A percentile compares a stretch with the other conserved stretches of the same genome.
Evolutionary conservation across 2,113 vertebrate species (phyloP).

Genomic region (Semnornis frantzii): DNA sequence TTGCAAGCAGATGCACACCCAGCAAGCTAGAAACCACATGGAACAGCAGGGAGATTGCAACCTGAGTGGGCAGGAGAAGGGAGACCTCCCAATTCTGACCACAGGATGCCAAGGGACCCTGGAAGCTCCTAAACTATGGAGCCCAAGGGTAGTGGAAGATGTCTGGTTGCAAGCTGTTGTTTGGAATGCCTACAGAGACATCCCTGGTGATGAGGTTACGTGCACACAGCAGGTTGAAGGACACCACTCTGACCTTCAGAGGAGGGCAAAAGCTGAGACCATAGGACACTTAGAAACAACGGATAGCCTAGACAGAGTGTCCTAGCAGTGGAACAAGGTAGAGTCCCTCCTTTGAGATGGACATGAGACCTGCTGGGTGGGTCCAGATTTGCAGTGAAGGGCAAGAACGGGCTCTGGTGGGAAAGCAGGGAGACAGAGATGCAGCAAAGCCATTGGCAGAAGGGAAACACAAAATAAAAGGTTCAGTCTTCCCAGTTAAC

Average conservation of each 20-base stretch:
- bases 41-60: not conserved
- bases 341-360: not conserved
- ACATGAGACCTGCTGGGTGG: not conserved
- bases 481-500: not conserved
- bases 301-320: not conserved
- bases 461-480: not conserved
- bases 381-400: not conserved
- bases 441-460: not conserved
- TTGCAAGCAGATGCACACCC: not conserved
- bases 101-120: not conserved
- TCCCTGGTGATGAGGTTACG: not conserved
- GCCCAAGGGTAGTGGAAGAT: rapidly evolving
- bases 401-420: not conserved
- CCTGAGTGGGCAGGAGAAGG: rapidly evolving
- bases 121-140: not conserved
- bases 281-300: not conserved
- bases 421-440: not conserved
- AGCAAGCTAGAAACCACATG: not conserved
- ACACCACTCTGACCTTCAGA: not conserved
- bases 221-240: rapidly evolving
- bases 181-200: not conserved
- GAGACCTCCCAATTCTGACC: rapidly evolving
- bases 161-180: not conserved
- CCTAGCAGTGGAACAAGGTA: rapidly evolving
- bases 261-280: not conserved